Conservation (phyloP, 2,888 invertebrate species). For the Lamellibrachia satsuma region DNA sequence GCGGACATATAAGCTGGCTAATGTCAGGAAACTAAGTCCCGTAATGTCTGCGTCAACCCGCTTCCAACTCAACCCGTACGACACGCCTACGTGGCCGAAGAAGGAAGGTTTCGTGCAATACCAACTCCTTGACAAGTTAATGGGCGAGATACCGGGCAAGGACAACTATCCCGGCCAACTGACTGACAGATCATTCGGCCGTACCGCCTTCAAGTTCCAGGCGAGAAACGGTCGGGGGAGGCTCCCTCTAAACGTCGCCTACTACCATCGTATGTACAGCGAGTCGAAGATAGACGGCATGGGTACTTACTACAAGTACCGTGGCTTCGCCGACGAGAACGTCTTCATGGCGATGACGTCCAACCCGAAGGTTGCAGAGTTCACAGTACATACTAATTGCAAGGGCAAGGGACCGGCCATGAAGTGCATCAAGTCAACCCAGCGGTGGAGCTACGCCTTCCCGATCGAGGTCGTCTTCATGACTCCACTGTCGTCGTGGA, state of each 20-base stretch:
- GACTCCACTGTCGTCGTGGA: conserved; percentile 31
- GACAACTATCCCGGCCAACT: conserved; percentile 24
- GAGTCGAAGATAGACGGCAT: background rate
- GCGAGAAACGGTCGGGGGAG: background rate
- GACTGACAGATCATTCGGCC: conserved; percentile 23
- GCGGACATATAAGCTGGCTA: background rate
- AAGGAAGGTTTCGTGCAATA: background rate
- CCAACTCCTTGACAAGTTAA: conserved; percentile 30
- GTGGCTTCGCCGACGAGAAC: conserved; percentile 35
- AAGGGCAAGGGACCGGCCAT: background rate
- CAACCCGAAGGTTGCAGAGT: conserved; percentile 28
- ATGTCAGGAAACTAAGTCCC: background rate
- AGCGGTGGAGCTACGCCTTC: background rate
- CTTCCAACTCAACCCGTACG: background rate
- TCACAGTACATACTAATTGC: background rate
- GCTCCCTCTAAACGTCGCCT: conserved; percentile 31
- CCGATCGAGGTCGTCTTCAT: conserved; percentile 23
- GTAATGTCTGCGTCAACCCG: background rate
- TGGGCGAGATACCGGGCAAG: conserved; percentile 26
- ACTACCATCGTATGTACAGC: conserved; percentile 33
- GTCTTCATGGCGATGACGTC: conserved; percentile 50
- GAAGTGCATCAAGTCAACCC: background rate
- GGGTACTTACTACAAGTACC: background rate
- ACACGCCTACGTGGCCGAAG: background rate
- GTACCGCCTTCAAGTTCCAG: conserved; percentile 19